phyloP scores from a whole-genome alignment of 2,797 vertebrate species.

The Lacerta bilineata region DNA sequence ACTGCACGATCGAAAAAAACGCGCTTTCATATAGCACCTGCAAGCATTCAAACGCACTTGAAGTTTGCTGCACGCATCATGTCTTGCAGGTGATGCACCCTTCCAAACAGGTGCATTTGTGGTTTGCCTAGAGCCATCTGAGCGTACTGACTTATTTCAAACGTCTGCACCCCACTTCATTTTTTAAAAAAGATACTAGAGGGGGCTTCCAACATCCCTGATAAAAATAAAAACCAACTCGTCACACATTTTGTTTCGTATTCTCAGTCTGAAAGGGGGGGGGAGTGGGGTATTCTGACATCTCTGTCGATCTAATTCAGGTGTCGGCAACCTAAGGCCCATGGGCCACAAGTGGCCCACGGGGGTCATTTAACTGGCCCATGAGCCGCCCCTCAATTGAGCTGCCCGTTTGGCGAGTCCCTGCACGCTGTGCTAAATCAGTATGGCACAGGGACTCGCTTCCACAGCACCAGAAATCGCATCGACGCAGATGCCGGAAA shows the following conservation, averaged over 20 bases:
- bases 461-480: too few species aligned
- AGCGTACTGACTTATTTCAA: neutral
- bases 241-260: neutral
- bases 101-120: neutral
- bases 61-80: too few species aligned
- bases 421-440: too few species aligned
- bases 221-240: neutral
- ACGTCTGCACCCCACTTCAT: neutral
- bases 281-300: too few species aligned
- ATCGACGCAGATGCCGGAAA: too few species aligned
- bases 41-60: neutral
- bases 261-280: neutral
- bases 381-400: too few species aligned
- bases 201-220: neutral
- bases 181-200: neutral
- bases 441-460: fast-evolving
- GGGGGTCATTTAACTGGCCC: too few species aligned
- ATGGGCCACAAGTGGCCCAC: too few species aligned
- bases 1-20: neutral
- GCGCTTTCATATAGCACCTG: neutral
- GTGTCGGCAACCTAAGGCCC: too few species aligned
- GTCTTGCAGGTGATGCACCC: neutral
- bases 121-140: neutral
- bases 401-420: too few species aligned
- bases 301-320: too few species aligned